Evolutionary conservation across 2,113 vertebrate species (phyloP), one percentile per base, ranked within the genome.

Genomic region (Halcyon senegalensis): DNA sequence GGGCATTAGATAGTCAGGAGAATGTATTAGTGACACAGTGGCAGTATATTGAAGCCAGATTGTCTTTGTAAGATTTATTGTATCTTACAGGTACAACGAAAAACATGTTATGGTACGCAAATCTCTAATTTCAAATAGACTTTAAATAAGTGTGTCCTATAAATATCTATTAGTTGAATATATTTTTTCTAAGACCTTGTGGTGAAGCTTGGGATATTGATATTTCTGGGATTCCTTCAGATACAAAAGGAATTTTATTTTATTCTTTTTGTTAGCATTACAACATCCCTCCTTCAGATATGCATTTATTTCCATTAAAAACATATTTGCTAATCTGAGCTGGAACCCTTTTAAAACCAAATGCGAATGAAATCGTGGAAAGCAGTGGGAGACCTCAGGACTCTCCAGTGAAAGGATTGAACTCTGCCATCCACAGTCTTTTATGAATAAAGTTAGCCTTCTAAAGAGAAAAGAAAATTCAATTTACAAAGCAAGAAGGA

Each of bases 401-500:
- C 82, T 92, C 41, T 73, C 18, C 51, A 56, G 66, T 48, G 75
- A 81, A 91, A 95, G 60, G 82, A 39, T 51, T 93, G 85, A 96
- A 87, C 70, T 85, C 55, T 87, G 76, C 70, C 70, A 74, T 90
- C 67, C 63, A 16, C 74, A 89, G 70, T 55, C 84, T 94, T 77
- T 87, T 93, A 72, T 25, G 85, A 92, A 81, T 92, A 76, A 94
- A 87, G 88, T 86, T 89, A 91, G 80, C 90, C 50, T 82, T 92
- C 77, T 75, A 63, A 86, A 88, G 92, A 92, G 72, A 90, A 95
- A 94, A 92, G 85, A 55, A 94, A 90, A 96, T 87, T 91, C 88
- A 94, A 56, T 95, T 51, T 96, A 96, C 55, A 85, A 90, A 93
- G 90, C 84, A 80, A 90, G 75, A 16, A 87, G 85, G 64, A 83